phyloP scores from a whole-genome alignment of 2,113 vertebrate genomes.

The Paraplagusia blochii region DNA sequence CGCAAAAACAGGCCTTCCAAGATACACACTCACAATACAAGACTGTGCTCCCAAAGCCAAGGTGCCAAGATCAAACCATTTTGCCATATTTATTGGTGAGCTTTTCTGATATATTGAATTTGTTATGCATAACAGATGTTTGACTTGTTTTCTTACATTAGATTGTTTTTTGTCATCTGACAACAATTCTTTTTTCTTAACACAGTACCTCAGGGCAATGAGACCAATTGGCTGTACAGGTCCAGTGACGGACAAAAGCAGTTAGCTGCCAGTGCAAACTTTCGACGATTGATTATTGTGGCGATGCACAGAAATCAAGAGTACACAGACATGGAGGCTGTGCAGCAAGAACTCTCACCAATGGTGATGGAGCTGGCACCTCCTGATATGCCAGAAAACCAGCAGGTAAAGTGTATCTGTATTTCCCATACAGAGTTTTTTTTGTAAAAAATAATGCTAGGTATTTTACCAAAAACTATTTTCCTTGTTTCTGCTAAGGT shows the following conservation, averaged over 20 bases:
- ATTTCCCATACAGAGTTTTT: neutral
- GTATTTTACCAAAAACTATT: neutral
- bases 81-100: conserved; percentile 97
- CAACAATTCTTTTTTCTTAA: neutral
- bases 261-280: conserved; percentile 84
- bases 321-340: conserved; percentile 86
- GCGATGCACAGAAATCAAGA: conserved; percentile 90
- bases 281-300: conserved; percentile 83
- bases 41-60: conserved; percentile 81
- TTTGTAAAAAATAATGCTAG: neutral
- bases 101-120: neutral
- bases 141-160: neutral
- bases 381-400: conserved; percentile 80
- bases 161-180: neutral
- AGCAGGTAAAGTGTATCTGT: conserved; percentile 79
- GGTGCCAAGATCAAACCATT: conserved; percentile 81
- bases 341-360: conserved; percentile 88
- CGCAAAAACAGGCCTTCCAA: conserved; percentile 77
- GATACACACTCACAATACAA: conserved; percentile 89
- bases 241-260: conserved; percentile 86
- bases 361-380: conserved; percentile 95
- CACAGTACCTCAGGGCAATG: conserved; percentile 91
- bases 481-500: conserved; percentile 72
- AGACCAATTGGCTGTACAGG: conserved; percentile 94
- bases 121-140: too few species aligned